phyloP scores from a whole-genome alignment of 2,888 invertebrate genomes.

The Ferrisia virgata region DNA sequence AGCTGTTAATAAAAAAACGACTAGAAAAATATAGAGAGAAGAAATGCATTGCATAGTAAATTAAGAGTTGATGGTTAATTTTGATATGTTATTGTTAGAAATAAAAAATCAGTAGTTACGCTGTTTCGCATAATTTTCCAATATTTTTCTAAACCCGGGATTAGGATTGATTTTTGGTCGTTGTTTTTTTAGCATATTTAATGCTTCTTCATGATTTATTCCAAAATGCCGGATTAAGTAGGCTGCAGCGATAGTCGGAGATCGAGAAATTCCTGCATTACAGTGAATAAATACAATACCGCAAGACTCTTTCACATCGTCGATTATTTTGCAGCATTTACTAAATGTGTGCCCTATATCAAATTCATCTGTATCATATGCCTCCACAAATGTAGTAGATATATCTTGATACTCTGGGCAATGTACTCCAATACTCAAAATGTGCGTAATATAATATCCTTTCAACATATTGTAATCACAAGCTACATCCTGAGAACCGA shows the following conservation, averaged over 20 bases:
- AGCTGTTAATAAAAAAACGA: constrained; percentile 31
- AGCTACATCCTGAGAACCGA: constrained; percentile 88
- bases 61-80: neutral
- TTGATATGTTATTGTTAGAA: neutral
- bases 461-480: constrained; percentile 59
- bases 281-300: constrained; percentile 78
- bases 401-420: constrained; percentile 55
- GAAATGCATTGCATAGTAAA: neutral
- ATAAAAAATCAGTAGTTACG: constrained; percentile 24
- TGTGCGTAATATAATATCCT: constrained; percentile 63
- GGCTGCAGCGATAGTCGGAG: constrained; percentile 73
- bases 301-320: constrained; percentile 55
- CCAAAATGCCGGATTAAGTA: constrained; percentile 68
- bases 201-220: constrained; percentile 65
- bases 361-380: constrained; percentile 74
- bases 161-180: constrained; percentile 75
- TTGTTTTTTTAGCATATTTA: constrained; percentile 65
- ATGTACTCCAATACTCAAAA: constrained; percentile 73
- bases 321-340: constrained; percentile 64
- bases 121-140: constrained; percentile 54
- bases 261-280: constrained; percentile 87
- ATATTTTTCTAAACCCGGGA: constrained; percentile 71
- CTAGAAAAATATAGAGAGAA: neutral
- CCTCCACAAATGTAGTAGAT: constrained; percentile 62
- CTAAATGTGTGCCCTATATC: constrained; percentile 58